phyloP scores from a whole-genome alignment of 2,113 vertebrate species.

The Pipra filicauda region DNA sequence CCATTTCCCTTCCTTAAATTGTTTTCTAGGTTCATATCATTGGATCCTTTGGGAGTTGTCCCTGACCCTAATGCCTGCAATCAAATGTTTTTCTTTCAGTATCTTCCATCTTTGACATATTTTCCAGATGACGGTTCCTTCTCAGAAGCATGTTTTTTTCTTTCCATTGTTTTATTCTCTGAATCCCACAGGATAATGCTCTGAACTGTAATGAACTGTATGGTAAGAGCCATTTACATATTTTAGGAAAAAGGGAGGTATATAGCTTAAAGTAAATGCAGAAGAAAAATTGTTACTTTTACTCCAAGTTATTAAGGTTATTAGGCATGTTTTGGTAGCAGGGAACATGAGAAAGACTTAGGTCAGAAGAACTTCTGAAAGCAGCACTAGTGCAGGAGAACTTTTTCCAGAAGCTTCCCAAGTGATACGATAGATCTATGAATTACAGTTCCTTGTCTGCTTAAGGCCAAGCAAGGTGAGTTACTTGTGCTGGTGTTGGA shows the following conservation, averaged over 20 bases:
- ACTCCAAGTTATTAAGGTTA: neutral
- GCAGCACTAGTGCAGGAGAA: accelerated
- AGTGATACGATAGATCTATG: neutral
- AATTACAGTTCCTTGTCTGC: neutral
- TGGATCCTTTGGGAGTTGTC: neutral
- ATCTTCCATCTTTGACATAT: neutral
- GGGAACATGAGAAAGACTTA: neutral
- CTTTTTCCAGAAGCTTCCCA: neutral
- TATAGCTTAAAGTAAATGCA: neutral
- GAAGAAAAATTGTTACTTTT: neutral
- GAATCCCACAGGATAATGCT: neutral
- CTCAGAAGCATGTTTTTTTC: neutral
- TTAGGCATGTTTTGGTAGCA: neutral
- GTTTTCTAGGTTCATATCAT: neutral
- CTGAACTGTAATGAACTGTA: neutral
- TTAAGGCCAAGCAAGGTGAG: neutral
- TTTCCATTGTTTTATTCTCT: neutral
- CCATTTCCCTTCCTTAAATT: neutral
- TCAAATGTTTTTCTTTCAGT: neutral
- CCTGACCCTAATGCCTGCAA: neutral
- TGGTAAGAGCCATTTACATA: accelerated
- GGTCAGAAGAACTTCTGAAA: neutral
- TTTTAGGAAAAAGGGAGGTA: neutral
- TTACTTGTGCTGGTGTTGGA: neutral
- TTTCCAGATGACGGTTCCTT: neutral